phyloP scores from a whole-genome alignment of 2,113 vertebrate species.

The Hylia prasina region DNA sequence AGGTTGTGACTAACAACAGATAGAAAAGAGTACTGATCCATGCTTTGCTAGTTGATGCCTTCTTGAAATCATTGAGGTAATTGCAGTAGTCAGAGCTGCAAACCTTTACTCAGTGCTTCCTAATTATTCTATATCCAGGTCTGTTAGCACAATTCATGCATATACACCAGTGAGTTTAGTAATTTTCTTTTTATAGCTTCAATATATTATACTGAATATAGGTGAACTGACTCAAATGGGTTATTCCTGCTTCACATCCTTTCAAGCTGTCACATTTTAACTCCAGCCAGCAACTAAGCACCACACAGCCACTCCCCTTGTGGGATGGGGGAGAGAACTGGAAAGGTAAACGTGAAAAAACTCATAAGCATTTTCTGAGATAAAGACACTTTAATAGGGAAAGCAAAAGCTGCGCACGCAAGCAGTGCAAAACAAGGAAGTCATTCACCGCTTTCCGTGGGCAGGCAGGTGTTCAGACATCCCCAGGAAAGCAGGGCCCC shows the following conservation, averaged over 20 bases:
- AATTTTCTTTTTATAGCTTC: slow-evolving; percentile 44
- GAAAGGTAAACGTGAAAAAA: background rate
- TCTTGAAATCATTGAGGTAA: background rate
- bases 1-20: background rate
- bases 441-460: accelerated
- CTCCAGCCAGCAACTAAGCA: background rate
- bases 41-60: background rate
- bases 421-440: background rate
- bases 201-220: background rate
- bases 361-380: background rate
- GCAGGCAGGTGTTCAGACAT: background rate
- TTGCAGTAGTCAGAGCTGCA: background rate
- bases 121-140: background rate
- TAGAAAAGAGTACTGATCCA: background rate
- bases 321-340: background rate
- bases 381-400: background rate
- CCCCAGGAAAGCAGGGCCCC: background rate
- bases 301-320: background rate
- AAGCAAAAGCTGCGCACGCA: background rate
- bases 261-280: background rate
- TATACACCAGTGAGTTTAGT: background rate
- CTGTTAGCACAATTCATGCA: background rate
- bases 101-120: background rate
- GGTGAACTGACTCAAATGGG: slow-evolving; percentile 26
- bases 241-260: background rate